These are phyloP conservation scores for Aphidius colemani DNA, from an alignment of 2,888 invertebrate species.

Conservation along the genomic window DNA sequence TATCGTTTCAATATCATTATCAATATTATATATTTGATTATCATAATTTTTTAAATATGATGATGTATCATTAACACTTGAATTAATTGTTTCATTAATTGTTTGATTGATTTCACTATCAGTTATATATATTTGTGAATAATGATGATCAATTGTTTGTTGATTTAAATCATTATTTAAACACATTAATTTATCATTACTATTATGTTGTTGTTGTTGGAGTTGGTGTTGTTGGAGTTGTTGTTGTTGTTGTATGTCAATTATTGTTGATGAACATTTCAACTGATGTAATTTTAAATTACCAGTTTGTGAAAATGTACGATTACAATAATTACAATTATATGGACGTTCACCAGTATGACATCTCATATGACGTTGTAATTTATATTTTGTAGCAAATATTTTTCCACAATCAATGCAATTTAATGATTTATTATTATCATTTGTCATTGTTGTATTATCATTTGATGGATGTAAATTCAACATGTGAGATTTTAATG, in stretches of 20 bases:
- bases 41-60: constrained; percentile 51
- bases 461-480: constrained; percentile 45
- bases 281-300: constrained; percentile 53
- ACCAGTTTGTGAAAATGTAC: constrained; percentile 54
- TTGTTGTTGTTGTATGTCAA: constrained; percentile 26
- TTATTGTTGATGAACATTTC: constrained; percentile 41
- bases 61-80: constrained; percentile 41
- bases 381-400: constrained; percentile 55
- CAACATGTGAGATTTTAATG: constrained; percentile 53
- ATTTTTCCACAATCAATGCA: constrained; percentile 54
- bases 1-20: constrained; percentile 50
- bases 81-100: constrained; percentile 54
- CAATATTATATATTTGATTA: constrained; percentile 51
- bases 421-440: constrained; percentile 28
- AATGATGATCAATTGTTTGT: constrained; percentile 36
- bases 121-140: constrained; percentile 48
- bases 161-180: constrained; percentile 22
- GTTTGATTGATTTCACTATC: constrained; percentile 55
- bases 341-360: constrained; percentile 55
- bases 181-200: neutral
- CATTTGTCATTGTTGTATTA: constrained; percentile 30
- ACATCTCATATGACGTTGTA: constrained; percentile 49
- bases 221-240: constrained; percentile 19
- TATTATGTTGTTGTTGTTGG: constrained; percentile 30
- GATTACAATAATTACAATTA: constrained; percentile 50